Base-by-base conservation (phyloP, 2,888 invertebrate genomes). In the Chrysolina haemoptera region DNA sequence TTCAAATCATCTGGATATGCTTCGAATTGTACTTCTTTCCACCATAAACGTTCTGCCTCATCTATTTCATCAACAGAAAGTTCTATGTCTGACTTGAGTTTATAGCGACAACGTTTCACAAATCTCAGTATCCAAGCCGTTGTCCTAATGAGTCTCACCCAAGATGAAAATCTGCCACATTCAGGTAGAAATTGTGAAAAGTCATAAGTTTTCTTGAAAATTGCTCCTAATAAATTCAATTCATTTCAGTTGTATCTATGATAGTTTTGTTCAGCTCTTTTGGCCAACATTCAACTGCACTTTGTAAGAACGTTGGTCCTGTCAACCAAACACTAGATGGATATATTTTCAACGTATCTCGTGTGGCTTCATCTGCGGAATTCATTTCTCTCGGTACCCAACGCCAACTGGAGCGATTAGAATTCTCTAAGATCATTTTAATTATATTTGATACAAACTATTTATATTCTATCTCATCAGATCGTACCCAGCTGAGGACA, bases 151-250 rank as follows among this genome's bases (percentile, higher is more conserved):
- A n/a, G n/a, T n/a, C n/a, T n/a, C n/a, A n/a, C n/a, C n/a, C n/a
- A n/a, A n/a, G n/a, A n/a, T n/a, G n/a, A 48, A n/a, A 48, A 48
- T 48, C 48, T 48, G 48, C 12, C 50, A 50, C 50, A 50, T 50
- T 50, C 16, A 50, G 50, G 50, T 16, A 50, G 8, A 4, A n/a
- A 50, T 50, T 16, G 9, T 14, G 50, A 50, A 50, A 50, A 1
- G 5, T 50, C 50, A 16, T 50, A 16, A 50, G 6, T 50, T 12
- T 16, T 50, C 16, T 6, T 6, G 16, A 50, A 16, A 8, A 50
- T 50, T 8, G 16, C 16, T 8, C 50, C 50, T n/a, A 14, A 50
- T 10, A 16, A 50, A 50, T 50, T 16, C n/a, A 2, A 10, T 50
- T 50, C 16, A 50, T 50, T 50, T 50, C 50, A 8, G 50, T n/a